These are phyloP conservation scores for Phenacoccus solenopsis DNA, from an alignment of 1,140 invertebrate species.

Conservation along the genomic window DNA sequence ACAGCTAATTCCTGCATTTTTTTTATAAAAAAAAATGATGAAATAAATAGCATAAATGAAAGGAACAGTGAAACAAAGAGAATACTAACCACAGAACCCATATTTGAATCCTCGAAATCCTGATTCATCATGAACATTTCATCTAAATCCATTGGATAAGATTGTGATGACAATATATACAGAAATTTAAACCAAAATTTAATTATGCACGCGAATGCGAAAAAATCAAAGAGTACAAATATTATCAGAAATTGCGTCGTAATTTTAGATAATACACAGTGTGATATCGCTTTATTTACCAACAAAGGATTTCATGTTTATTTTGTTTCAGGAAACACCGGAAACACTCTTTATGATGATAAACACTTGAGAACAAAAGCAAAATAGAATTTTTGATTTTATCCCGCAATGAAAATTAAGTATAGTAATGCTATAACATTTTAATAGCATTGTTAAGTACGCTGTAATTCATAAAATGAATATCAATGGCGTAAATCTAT, in stretches of 20 bases:
- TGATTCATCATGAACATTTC: constrained; percentile 25
- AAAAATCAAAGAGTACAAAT: too few species aligned
- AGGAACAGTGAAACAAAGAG: not conserved
- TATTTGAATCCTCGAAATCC: constrained; percentile 22
- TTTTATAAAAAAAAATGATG: not conserved
- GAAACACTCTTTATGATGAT: too few species aligned
- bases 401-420: too few species aligned
- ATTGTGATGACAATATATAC: not conserved
- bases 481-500: too few species aligned
- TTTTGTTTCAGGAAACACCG: too few species aligned
- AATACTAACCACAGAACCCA: constrained; percentile 21
- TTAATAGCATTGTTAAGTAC: too few species aligned
- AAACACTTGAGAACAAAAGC: too few species aligned
- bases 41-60: not conserved
- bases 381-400: too few species aligned
- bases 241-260: constrained; percentile 1
- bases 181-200: not conserved
- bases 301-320: too few species aligned
- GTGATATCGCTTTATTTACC: too few species aligned
- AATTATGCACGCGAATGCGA: not conserved
- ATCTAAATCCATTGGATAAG: constrained; percentile 24
- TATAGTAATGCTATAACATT: too few species aligned
- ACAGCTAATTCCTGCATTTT: constrained; percentile 26
- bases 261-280: not conserved
- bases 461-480: too few species aligned